Conservation (phyloP, 2,888 invertebrate genomes). For the Scelioninae gen. 2 region DNA sequence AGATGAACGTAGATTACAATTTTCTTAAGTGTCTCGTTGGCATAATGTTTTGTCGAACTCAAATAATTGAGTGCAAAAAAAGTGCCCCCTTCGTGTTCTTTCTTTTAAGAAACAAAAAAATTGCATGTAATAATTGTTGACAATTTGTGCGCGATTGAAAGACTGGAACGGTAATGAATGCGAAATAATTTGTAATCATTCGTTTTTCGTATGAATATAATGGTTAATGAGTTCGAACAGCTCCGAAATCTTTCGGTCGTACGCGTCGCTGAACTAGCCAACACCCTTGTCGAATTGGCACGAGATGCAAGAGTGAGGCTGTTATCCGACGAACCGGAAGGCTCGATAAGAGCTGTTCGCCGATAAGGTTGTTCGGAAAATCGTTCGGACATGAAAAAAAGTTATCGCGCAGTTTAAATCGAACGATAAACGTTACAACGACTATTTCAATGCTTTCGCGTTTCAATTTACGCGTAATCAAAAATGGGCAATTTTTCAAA, state of each 20-base stretch:
- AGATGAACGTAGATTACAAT: no score
- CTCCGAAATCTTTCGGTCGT: conserved; percentile 44
- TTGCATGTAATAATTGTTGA: no score
- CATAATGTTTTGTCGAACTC: no score
- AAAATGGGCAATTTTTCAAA: conserved; percentile 37
- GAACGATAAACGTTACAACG: conserved; percentile 47
- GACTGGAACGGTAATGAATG: conserved; percentile 5
- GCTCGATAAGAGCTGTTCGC: conserved; percentile 56
- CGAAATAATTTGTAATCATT: conserved; percentile 42
- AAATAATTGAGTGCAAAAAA: no score
- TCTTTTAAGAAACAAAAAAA: no score
- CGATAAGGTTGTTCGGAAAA: conserved; percentile 59
- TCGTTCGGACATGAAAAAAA: conserved; percentile 54
- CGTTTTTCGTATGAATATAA: conserved; percentile 47
- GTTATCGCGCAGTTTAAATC: conserved; percentile 54
- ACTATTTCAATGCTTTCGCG: conserved; percentile 32
- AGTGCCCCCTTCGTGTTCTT: no score
- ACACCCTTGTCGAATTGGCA: conserved; percentile 59
- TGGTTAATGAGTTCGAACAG: conserved; percentile 55
- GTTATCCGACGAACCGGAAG: conserved; percentile 60
- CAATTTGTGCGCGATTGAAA: no score
- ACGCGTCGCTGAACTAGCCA: conserved; percentile 53
- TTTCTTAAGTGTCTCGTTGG: no score
- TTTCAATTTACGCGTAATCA: conserved; percentile 45
- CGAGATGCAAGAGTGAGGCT: conserved; percentile 56